A percentile compares a stretch with the other conserved stretches of the same genome.
Conservation (phyloP, 2,113 vertebrate species). For the Neodontobutis hainanensis region DNA sequence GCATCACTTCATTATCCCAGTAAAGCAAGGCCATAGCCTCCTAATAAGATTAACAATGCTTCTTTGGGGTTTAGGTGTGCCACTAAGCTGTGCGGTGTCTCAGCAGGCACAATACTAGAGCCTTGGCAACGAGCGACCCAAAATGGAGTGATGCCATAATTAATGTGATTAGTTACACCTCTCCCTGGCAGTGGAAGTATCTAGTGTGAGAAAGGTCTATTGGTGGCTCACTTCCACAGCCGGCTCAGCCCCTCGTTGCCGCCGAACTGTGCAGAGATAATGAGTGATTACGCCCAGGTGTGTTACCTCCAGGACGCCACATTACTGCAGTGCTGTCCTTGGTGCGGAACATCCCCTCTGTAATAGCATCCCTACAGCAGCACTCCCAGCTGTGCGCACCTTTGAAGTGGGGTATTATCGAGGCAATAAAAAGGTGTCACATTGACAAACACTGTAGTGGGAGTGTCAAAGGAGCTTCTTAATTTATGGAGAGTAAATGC, state of each 20-base stretch:
- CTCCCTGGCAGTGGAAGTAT: conserved; percentile 13
- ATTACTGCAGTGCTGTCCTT: conserved; percentile 1
- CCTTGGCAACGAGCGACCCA: not conserved
- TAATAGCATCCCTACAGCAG: not conserved
- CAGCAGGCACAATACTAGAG: not conserved
- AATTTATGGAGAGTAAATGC: not conserved
- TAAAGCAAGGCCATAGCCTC: conserved; percentile 1
- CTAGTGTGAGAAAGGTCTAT: not conserved
- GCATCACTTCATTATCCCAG: not conserved
- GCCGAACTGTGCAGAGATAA: conserved; percentile 3
- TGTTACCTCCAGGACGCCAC: not conserved
- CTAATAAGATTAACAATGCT: not conserved
- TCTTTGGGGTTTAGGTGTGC: not conserved
- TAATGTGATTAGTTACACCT: conserved; percentile 48
- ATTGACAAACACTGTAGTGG: conserved; percentile 4
- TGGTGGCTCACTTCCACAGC: not conserved
- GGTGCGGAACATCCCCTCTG: conserved; percentile 1
- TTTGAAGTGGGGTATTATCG: not conserved
- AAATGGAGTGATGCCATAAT: conserved; percentile 27
- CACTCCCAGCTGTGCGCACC: not conserved
- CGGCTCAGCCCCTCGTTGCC: not conserved
- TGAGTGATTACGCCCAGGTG: conserved; percentile 33
- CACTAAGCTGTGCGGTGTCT: conserved; percentile 5
- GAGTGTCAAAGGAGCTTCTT: not conserved
- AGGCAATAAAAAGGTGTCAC: not conserved